Evolutionary conservation across 2,113 vertebrate species (phyloP), one percentile per base, ranked within the genome.

Genomic region (Gobiocypris rarus): DNA sequence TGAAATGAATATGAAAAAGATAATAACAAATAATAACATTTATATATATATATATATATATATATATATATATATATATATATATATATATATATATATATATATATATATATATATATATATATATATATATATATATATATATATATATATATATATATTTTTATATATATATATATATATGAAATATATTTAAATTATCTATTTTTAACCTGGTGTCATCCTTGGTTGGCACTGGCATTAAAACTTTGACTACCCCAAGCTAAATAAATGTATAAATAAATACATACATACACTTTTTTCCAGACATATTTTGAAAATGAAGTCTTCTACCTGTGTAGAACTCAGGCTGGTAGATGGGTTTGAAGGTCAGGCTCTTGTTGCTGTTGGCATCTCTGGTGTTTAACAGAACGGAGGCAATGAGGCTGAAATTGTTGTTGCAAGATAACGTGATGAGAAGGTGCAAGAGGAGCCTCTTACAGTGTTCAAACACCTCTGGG

Each of bases 401-500:
- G 86, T 97, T 95, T 89, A 98, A 96, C 69, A 99, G 95, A 58
- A 97, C 96, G 2, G 98, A 96, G 2, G 98, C 97, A 69, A 98
- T 96, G 59, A 96, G 89, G 84, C 97, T 97, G 87, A 97, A 98
- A 90, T 94, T 97, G 91, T 96, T 96, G 87, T 97, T 98, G 91
- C 97, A 98, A 85, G 97, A 99, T 0, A 99, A 93, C 0, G 96
- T 95, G 61, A 99, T 97, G 88, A 99, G 93, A 88, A 99, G 96
- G 88, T 99, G 97, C 52, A 99, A 96, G 13, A 99, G 93, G 78
- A 99, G 92, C 50, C 96, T 96, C 87, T 97, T 99, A 93, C 97
- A 98, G 92, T 99, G 98, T 87, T 99, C 97, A 87, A 98, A 99
- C 84, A 99, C 98, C 92, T 99, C 97, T 0, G 97, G 96, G 28